Evolutionary conservation across 2,113 vertebrate genomes (phyloP), one percentile per base, ranked within the genome.

Genomic region (Nettapus auritus): DNA sequence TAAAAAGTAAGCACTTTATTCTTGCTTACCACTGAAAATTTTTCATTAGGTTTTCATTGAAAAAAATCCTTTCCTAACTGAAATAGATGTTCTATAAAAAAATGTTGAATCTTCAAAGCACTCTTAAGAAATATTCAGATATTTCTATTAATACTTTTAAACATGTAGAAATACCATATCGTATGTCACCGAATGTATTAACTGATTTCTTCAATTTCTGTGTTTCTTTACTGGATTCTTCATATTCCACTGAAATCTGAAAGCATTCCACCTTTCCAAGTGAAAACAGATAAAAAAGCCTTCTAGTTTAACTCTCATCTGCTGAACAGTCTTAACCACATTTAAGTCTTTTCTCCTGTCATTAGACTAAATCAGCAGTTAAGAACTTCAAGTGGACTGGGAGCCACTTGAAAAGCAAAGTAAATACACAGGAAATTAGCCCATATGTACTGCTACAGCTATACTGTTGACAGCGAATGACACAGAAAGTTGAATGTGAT

Each of bases 91-190:
- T 29, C 34, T 40, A 17, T 19, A 29, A 46, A 92, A 80, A 89
- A 63, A 10, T 55, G 60, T 0, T 74, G 21, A 74, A 60, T 60
- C 18, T 93, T 81, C 42, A 36, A 67, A 81, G 23, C 26, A 50
- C 67, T 89, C 28, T n/a, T 80, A 56, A 19, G 59, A 85, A 69
- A 82, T 25, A 86, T 29, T 74, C 44, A 36, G 80, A 88, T 31
- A 70, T 88, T 90, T 92, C 73, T 21, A 38, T 16, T 11, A 88
- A 67, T 28, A 42, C 29, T 81, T 86, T 84, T 48, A 82, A 86
- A 80, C 13, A 33, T 6, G 3, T 0, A 73, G 28, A 22, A 84
- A 73, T 29, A 56, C 17, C 46, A 48, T 5, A 17, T 3, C 81
- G 71, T 55, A 21, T 38, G 11, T 42, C 67, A 77, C 22, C 31